These are phyloP conservation scores for Saccostrea echinata DNA, from an alignment of 1,140 invertebrate genomes.

Conservation along the genomic window DNA sequence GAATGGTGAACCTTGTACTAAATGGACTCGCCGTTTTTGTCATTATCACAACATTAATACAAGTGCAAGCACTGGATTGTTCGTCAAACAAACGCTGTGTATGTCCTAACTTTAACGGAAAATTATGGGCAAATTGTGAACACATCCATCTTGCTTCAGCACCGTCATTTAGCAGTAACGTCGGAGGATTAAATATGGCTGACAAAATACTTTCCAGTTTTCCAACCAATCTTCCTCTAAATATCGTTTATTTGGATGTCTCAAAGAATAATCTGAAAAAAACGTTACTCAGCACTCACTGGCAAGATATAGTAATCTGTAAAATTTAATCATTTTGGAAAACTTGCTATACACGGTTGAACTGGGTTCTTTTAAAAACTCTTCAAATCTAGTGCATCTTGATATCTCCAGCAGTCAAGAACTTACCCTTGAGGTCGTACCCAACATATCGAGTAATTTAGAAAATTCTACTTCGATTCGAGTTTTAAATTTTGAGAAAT, in stretches of 20 bases:
- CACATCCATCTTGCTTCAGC: background rate
- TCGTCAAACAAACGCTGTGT: background rate
- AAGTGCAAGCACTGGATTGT: background rate
- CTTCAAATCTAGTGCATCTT: background rate
- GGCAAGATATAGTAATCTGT: background rate
- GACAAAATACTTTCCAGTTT: background rate
- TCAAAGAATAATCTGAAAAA: background rate
- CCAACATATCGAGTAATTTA: background rate
- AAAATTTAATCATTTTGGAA: background rate
- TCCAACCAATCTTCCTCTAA: background rate
- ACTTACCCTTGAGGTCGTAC: background rate
- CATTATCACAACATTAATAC: too few species aligned
- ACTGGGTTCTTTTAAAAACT: background rate
- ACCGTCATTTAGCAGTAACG: background rate
- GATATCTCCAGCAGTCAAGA: background rate
- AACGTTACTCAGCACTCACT: background rate
- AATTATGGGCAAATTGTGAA: background rate
- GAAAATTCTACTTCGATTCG: background rate
- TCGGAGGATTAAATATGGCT: background rate
- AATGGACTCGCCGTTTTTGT: too few species aligned
- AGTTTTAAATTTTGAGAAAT: background rate
- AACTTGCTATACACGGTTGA: background rate
- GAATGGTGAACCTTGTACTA: too few species aligned
- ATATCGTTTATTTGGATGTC: background rate
- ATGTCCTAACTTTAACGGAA: background rate